Percentiles rank a stretch among this genome's conserved stretches.
These are phyloP conservation scores for Myathropa florea DNA, from an alignment of 2,888 invertebrate species.

Conservation along the genomic window DNA sequence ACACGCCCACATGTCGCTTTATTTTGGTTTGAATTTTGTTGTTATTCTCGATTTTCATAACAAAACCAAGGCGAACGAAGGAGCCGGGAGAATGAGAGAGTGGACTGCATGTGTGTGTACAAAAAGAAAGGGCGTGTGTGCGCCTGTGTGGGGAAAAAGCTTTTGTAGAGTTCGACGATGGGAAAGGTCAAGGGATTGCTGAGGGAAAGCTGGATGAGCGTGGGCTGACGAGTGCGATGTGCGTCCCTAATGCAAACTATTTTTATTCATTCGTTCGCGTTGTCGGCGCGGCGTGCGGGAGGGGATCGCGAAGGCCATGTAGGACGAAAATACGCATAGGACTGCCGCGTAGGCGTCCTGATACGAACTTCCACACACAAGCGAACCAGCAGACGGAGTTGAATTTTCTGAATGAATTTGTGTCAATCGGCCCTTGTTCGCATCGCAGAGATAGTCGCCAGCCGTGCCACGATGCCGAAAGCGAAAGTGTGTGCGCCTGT, in stretches of 20 bases:
- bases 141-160: neutral
- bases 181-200: slow-evolving; percentile 53
- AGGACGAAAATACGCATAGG: slow-evolving; percentile 16
- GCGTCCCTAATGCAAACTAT: neutral
- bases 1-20: slow-evolving; percentile 49
- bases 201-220: neutral
- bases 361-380: neutral
- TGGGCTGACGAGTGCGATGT: neutral
- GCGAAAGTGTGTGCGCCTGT: slow-evolving; percentile 25
- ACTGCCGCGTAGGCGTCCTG: neutral
- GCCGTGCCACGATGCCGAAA: neutral
- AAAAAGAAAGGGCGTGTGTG: neutral
- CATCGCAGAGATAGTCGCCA: neutral
- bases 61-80: slow-evolving; percentile 41
- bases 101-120: slow-evolving; percentile 23
- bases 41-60: slow-evolving; percentile 73
- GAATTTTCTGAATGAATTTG: slow-evolving; percentile 62
- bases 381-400: neutral
- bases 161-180: slow-evolving; percentile 7
- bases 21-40: slow-evolving; percentile 74
- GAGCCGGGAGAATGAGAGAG: slow-evolving; percentile 16
- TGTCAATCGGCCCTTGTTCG: slow-evolving; percentile 28
- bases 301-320: neutral
- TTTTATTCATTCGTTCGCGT: neutral
- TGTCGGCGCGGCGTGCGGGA: neutral